Conservation (phyloP, 2,797 vertebrate genomes). For the Clarias pachynema region DNA sequence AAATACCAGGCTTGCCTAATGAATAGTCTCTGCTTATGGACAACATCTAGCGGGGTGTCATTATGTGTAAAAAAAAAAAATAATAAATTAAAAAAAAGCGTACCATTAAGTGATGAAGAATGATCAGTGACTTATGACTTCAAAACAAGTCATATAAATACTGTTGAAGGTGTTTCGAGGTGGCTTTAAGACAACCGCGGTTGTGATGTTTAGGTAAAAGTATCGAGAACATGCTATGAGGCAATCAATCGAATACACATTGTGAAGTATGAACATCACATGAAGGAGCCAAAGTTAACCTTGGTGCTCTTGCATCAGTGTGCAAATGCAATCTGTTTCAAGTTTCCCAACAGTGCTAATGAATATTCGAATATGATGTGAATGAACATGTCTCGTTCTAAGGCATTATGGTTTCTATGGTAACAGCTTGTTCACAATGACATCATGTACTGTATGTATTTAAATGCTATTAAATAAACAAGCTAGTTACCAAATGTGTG, state of each 20-base stretch:
- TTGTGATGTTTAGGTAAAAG: constrained; percentile 5
- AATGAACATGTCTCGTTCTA: neutral
- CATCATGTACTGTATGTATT: neutral
- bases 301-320: constrained; percentile 18
- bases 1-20: neutral
- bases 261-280: constrained; percentile 25
- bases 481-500: neutral
- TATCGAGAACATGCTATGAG: neutral
- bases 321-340: neutral
- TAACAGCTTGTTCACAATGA: neutral
- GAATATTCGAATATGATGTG: neutral
- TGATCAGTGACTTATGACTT: neutral
- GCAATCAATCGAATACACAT: neutral
- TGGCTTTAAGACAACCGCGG: neutral
- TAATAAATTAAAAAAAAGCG: neutral
- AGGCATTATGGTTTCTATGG: neutral
- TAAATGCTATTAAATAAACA: neutral
- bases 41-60: neutral
- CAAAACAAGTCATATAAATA: neutral
- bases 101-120: neutral
- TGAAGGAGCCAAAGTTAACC: constrained; percentile 35
- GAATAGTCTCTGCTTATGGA: neutral
- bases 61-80: neutral
- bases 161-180: neutral
- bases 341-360: neutral